These are phyloP conservation scores for Diaphora mendica DNA, from an alignment of 2,888 invertebrate genomes.

Conservation along the genomic window DNA sequence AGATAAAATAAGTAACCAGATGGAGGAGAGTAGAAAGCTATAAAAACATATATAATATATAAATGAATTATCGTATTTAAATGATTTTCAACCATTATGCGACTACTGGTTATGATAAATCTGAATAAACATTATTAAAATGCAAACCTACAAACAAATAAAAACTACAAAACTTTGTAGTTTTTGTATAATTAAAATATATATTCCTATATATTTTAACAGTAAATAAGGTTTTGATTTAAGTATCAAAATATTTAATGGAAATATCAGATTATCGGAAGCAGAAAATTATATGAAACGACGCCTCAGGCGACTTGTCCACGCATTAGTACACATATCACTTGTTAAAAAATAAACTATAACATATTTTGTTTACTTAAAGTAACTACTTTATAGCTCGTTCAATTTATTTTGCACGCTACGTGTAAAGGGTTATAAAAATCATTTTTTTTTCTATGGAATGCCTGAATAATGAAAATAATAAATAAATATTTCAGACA, in stretches of 20 bases:
- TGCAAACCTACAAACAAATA: no score
- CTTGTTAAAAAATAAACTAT: slow-evolving; percentile 36
- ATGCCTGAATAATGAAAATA: background rate
- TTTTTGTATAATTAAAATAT: no score
- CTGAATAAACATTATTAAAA: no score
- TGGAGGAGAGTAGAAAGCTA: no score
- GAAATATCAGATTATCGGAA: slow-evolving; percentile 54
- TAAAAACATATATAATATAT: no score
- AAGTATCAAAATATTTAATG: slow-evolving; percentile 4
- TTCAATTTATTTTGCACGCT: slow-evolving; percentile 3
- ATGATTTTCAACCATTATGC: no score
- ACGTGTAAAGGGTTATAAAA: background rate
- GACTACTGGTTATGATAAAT: no score
- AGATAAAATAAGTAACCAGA: no score
- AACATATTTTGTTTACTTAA: background rate
- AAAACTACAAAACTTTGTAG: no score
- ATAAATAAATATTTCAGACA: no score
- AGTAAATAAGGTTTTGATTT: background rate
- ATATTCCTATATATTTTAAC: background rate
- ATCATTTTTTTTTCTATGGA: background rate
- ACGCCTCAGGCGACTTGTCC: slow-evolving; percentile 44
- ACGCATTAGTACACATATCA: slow-evolving; percentile 23
- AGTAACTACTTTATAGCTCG: background rate
- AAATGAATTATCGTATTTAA: no score
- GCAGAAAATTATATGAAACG: slow-evolving; percentile 62